Conservation (phyloP, 2,797 vertebrate species). For the Distichodus sexfasciatus region DNA sequence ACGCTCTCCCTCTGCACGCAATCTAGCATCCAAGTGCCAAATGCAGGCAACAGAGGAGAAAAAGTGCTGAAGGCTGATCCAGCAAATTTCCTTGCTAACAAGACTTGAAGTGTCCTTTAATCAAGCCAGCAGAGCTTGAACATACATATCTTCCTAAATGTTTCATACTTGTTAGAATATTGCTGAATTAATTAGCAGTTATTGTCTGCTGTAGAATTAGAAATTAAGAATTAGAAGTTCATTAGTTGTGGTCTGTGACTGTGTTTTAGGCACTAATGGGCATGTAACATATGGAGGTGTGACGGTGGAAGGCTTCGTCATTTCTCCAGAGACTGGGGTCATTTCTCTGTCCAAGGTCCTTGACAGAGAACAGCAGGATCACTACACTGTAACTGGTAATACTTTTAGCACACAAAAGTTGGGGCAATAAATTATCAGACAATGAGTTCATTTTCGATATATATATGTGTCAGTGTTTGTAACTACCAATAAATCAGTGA, state of each 20-base stretch:
- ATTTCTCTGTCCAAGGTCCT: slow-evolving; percentile 83
- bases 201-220: neutral
- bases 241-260: slow-evolving; percentile 5
- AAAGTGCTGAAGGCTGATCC: slow-evolving; percentile 27
- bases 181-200: neutral
- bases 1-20: slow-evolving; percentile 41
- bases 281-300: slow-evolving; percentile 89
- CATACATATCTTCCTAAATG: neutral
- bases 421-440: too few relatives aligned
- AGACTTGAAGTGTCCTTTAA: slow-evolving; percentile 47
- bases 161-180: slow-evolving; percentile 3
- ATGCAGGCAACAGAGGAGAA: slow-evolving; percentile 1
- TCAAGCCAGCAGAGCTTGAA: neutral
- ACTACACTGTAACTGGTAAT: slow-evolving; percentile 86
- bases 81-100: slow-evolving; percentile 47
- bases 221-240: neutral
- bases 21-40: slow-evolving; percentile 37
- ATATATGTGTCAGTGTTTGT: too few relatives aligned
- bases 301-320: slow-evolving; percentile 83
- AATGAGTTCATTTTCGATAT: too few relatives aligned
- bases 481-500: too few relatives aligned
- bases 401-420: neutral
- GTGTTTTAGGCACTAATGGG: slow-evolving; percentile 79
- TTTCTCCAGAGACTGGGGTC: slow-evolving; percentile 87
- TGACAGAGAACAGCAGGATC: slow-evolving; percentile 83